Evolutionary conservation across 2,888 invertebrate species (phyloP), one percentile per base, ranked within the genome.

Genomic region (Heliconius sara): DNA sequence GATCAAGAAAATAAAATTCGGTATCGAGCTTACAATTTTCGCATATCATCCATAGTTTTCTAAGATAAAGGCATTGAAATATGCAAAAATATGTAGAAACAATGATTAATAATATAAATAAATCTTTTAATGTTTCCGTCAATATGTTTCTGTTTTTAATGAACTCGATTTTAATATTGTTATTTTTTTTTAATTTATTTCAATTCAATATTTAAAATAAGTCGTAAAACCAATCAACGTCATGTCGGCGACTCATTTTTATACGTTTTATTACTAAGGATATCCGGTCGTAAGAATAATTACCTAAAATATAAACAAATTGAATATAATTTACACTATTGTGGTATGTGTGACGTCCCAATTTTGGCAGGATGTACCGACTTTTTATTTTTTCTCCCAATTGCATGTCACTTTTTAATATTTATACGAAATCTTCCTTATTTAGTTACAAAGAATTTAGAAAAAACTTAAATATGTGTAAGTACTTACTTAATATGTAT

Each of bases 241-340:
- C 60, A 34, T 73, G 73, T 73, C 34, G 34, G 57, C 73, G 43
- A 60, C 16, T 60, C 57, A 34, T 60, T 73, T 73, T 60, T 73
- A 60, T 60, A 73, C 73, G 34, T 72, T 72, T 72, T 60, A 60
- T 34, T 73, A 60, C 63, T 6, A 43, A 73, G 78, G 78, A 78
- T 66, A 78, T 78, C 78, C 78, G 78, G 73, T 78, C 47, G 73
- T 78, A 27, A 73, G 19, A 39, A 73, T 66, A 66, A 78, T 72
- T 78, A 73, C 12, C 25, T 70, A 27, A 60, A 77, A 34, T 63
- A 77, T 47, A 71, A 65, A 77, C 77, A 77, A 77, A 77, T 63
- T 71, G 47, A 47, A 43, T 25, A 43, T 43, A 70, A 70, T 43
- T 70, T 43, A 47, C 25, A 16, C 70, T 47, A 25, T 25, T 68